Evolutionary conservation across 2,797 vertebrate species (phyloP), one percentile per base, ranked within the genome.

Genomic region (Lacerta bilineata): DNA sequence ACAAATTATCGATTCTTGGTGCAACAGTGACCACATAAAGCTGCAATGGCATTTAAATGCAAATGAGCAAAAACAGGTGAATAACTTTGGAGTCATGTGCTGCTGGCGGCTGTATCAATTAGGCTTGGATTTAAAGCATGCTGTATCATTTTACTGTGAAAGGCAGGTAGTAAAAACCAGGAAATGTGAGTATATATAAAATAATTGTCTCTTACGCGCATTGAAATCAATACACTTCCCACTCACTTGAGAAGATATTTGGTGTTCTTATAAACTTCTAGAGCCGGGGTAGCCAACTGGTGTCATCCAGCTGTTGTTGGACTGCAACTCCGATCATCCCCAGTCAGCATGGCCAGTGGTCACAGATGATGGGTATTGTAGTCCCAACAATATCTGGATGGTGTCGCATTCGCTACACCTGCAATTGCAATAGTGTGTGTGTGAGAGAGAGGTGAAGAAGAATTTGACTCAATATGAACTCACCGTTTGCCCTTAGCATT

Each of bases 1-100:
- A 2, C 61, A 43, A 36, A 61, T 61, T 61, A 43, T 25, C n/a
- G 6, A 13, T 82, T 61, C 68, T 68, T 82, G 80, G 68, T 82
- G 64, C 8, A 68, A 39, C 64, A 82, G 29, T 43, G 80, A 39
- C 20, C 61, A 27, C 39, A 43, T 8, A 82, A 82, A 82, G 25
- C 33, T 17, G 8, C 33, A 68, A 41, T 29, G 55, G 2, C 39
- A 43, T 71, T 83, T 72, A 50, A 39, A 83, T 6, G 17, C 11
- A 33, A 3, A 0, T 7, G 20, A 10, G 25, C 8, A 78, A 78
- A 71, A 18, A n/a, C 77, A 77, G 74, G 17, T 9, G 10, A n/a
- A 55, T 43, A 50, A 0, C 55, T 76, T 0, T 0, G 61, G 88
- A 68, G 39, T 74, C 33, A 27, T 59, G n/a, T 55, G 29, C 8